These are phyloP conservation scores for Staurois parvus DNA, from an alignment of 2,797 vertebrate species.

Conservation along the genomic window DNA sequence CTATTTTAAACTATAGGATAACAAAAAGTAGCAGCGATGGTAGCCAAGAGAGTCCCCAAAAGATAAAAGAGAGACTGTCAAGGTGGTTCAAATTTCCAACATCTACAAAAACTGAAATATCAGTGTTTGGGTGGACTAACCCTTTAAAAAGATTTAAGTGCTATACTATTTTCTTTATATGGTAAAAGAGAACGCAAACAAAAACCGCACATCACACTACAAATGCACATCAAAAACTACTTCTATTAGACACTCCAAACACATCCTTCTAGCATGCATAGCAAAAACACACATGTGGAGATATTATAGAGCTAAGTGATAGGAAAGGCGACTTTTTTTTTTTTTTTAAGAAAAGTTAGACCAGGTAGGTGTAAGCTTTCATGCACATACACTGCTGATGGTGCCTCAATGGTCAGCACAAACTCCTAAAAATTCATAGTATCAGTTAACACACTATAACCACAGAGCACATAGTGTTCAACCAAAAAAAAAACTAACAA, in stretches of 20 bases:
- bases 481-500: background rate
- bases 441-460: background rate
- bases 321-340: background rate
- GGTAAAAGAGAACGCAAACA: background rate
- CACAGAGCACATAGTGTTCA: background rate
- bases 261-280: constrained; percentile 5
- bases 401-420: background rate
- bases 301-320: constrained; percentile 4
- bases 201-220: background rate
- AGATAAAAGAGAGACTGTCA: too few species aligned
- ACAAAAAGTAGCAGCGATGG: too few species aligned
- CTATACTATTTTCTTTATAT: too few species aligned
- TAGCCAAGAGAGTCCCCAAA: too few species aligned
- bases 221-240: background rate
- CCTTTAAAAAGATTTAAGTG: too few species aligned
- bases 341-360: background rate
- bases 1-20: too few species aligned
- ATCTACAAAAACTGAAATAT: too few species aligned
- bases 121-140: too few species aligned
- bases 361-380: background rate
- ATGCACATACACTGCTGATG: constrained; percentile 15
- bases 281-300: background rate
- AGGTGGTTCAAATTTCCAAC: too few species aligned
- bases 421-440: too few species aligned
- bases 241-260: background rate